Conservation (phyloP, 2,797 vertebrate species). For the Pseudotriccus pelzelni region DNA sequence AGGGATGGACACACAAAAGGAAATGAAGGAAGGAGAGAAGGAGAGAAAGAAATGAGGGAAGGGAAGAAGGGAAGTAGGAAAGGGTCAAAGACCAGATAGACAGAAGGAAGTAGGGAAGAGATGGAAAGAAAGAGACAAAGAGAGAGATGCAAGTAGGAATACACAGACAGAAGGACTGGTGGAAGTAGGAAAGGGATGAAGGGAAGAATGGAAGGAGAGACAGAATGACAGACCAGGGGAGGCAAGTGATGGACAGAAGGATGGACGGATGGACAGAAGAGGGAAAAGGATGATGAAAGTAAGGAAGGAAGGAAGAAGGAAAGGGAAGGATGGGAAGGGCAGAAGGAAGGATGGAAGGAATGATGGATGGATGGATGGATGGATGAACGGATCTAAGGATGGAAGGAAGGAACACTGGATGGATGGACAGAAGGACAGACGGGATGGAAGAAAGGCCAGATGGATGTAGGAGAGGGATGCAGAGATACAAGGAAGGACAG, state of each 20-base stretch:
- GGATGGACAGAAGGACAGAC: neutral
- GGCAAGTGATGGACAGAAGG: neutral
- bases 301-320: neutral
- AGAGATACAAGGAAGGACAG: neutral
- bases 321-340: neutral
- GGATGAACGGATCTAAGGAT: rapidly evolving
- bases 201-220: neutral
- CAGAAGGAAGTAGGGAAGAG: neutral
- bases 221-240: neutral
- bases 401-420: neutral
- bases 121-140: neutral
- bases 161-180: neutral
- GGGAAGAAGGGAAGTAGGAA: neutral
- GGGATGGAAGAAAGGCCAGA: neutral
- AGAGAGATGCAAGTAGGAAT: neutral
- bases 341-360: neutral
- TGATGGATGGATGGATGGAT: rapidly evolving
- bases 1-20: neutral
- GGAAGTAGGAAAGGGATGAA: neutral
- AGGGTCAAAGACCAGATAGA: neutral
- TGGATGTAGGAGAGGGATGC: neutral
- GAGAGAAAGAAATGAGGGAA: neutral
- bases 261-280: neutral
- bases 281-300: neutral
- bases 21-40: neutral